Evolutionary conservation across 2,797 vertebrate genomes (phyloP).

Genomic region (Numenius phaeopus): DNA sequence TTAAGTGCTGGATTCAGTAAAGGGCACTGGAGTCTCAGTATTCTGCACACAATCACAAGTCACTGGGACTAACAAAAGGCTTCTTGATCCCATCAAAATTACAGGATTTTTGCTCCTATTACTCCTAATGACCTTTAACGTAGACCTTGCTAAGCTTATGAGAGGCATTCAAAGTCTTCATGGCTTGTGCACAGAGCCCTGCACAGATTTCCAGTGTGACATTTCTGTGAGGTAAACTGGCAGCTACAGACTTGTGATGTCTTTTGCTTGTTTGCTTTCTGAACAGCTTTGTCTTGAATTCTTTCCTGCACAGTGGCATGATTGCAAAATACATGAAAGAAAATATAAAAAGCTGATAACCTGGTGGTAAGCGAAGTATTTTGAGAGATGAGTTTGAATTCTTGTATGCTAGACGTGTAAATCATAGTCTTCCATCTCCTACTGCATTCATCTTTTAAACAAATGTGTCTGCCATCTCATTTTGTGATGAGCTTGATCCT

Average conservation of each 20-base stretch:
- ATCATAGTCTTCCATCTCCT: background rate
- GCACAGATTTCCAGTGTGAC: background rate
- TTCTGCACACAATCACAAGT: background rate
- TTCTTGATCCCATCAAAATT: background rate
- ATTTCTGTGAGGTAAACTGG: background rate
- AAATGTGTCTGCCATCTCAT: background rate
- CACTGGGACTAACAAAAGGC: background rate
- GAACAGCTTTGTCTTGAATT: background rate
- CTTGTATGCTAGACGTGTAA: background rate
- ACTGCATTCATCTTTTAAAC: background rate
- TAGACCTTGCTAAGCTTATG: background rate
- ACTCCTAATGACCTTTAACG: background rate
- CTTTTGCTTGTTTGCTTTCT: background rate
- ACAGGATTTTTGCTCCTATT: background rate
- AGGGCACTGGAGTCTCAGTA: rapidly evolving
- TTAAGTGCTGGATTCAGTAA: background rate
- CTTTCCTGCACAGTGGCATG: background rate
- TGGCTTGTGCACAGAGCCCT: background rate
- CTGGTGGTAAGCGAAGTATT: background rate
- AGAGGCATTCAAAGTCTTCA: background rate
- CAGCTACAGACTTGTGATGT: background rate
- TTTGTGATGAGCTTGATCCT: background rate
- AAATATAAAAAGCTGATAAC: background rate
- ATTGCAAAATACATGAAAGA: background rate
- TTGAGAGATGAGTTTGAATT: background rate